Evolutionary conservation across 2,888 invertebrate genomes (phyloP).

Genomic region (Noctua pronuba): DNA sequence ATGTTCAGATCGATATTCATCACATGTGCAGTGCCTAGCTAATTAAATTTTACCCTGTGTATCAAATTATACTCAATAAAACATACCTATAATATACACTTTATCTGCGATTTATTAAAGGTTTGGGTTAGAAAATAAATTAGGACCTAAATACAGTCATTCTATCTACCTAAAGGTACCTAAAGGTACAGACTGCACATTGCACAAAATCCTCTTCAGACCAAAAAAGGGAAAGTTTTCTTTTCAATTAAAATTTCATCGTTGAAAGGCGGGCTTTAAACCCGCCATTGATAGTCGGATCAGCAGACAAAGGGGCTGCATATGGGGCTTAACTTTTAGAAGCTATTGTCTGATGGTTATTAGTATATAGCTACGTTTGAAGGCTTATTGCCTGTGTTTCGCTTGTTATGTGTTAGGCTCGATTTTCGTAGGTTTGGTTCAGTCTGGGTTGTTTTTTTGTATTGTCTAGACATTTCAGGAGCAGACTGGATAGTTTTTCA

Average conservation of each 20-base stretch:
- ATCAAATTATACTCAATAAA: too few species aligned
- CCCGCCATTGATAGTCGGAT: slow-evolving; percentile 47
- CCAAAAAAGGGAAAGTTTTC: slow-evolving; percentile 44
- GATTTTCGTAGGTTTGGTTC: not conserved
- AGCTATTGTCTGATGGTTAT: slow-evolving; percentile 37
- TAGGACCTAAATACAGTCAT: too few species aligned
- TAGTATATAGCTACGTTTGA: slow-evolving; percentile 15
- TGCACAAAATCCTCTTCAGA: slow-evolving; percentile 25
- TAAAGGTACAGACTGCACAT: not conserved
- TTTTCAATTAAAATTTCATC: slow-evolving; percentile 61
- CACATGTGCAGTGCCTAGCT: too few species aligned
- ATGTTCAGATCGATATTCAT: too few species aligned
- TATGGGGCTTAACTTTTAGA: slow-evolving; percentile 30
- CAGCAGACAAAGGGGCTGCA: slow-evolving; percentile 47
- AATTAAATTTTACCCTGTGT: too few species aligned
- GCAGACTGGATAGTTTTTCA: not conserved
- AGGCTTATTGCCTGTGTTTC: not conserved
- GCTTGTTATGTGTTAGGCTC: not conserved
- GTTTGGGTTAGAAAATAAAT: too few species aligned
- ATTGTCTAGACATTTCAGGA: not conserved
- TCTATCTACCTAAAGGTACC: too few species aligned
- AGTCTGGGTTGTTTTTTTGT: not conserved
- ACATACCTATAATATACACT: too few species aligned
- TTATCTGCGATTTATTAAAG: too few species aligned
- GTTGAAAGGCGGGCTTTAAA: slow-evolving; percentile 25